phyloP scores from a whole-genome alignment of 2,797 vertebrate species.

The Halcyon leucocephala region DNA sequence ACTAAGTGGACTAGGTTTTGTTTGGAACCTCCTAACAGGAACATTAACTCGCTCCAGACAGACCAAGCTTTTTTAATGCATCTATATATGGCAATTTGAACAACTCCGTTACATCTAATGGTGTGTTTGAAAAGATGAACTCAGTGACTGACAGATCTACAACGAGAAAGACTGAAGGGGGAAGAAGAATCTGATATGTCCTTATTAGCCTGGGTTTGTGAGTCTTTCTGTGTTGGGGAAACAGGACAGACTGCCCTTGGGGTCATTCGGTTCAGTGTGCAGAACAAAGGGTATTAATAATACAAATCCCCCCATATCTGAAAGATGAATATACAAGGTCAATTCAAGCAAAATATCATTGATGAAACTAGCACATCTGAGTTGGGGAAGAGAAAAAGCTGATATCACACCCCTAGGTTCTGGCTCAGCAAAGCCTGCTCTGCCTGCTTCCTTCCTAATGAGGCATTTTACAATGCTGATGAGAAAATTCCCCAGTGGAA shows the following conservation, averaged over 20 bases:
- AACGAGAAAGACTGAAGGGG: background rate
- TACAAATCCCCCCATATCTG: background rate
- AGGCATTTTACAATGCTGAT: conserved; percentile 30
- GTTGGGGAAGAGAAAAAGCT: background rate
- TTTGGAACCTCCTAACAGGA: background rate
- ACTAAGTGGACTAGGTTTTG: background rate
- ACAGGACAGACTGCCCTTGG: background rate
- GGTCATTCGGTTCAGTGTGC: background rate
- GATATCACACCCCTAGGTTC: background rate
- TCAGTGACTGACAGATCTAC: background rate
- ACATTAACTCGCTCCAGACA: background rate
- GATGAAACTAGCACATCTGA: background rate
- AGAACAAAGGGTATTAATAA: background rate
- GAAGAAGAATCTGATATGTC: background rate
- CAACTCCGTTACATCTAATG: background rate
- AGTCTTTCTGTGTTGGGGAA: background rate
- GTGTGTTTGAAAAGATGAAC: background rate
- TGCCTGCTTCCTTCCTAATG: conserved; percentile 12
- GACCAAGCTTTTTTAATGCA: background rate
- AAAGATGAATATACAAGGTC: background rate
- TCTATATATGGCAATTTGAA: background rate
- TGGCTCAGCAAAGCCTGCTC: conserved; percentile 25
- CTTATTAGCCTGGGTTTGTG: background rate
- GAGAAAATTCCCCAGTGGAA: conserved; percentile 3
- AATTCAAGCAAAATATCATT: background rate